Evolutionary conservation across 2,113 vertebrate species (phyloP).

Genomic region (Hydrolagus affinis): DNA sequence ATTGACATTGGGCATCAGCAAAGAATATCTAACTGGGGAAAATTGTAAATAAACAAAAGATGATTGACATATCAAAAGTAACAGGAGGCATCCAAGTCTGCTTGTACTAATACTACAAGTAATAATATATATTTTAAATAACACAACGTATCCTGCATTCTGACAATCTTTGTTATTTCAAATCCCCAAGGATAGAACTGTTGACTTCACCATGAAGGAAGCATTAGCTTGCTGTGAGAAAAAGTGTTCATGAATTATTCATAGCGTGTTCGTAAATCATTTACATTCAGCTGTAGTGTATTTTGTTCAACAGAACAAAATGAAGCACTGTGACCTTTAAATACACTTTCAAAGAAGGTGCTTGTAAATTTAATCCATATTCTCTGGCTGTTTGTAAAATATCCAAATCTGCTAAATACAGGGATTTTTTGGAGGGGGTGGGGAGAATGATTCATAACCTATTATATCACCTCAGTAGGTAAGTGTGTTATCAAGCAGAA

Average conservation of each 20-base stretch:
- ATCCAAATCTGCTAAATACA: neutral
- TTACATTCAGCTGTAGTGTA: slow-evolving; percentile 46
- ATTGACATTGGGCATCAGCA: neutral
- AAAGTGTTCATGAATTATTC: slow-evolving; percentile 46
- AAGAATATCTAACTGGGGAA: neutral
- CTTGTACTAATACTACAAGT: neutral
- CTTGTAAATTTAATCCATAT: slow-evolving; percentile 41
- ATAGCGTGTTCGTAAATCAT: slow-evolving; percentile 48
- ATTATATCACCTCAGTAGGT: neutral
- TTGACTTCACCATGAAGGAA: slow-evolving; percentile 48
- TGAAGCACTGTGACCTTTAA: slow-evolving; percentile 50
- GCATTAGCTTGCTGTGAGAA: slow-evolving; percentile 45
- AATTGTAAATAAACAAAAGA: neutral
- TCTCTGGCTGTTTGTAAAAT: slow-evolving; percentile 14
- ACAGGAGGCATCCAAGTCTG: neutral
- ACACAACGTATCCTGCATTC: slow-evolving; percentile 10
- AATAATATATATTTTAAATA: slow-evolving; percentile 13
- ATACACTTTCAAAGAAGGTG: slow-evolving; percentile 42
- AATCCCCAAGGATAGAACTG: slow-evolving; percentile 38
- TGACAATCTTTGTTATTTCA: slow-evolving; percentile 22
- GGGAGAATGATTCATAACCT: neutral
- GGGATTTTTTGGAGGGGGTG: neutral
- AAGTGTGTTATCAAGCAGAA: neutral
- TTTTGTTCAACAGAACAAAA: slow-evolving; percentile 46
- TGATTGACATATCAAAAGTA: slow-evolving; percentile 17